Evolutionary conservation across 2,888 invertebrate genomes (phyloP), one percentile per base, ranked within the genome.

Genomic region (Drosophila demipolita): DNA sequence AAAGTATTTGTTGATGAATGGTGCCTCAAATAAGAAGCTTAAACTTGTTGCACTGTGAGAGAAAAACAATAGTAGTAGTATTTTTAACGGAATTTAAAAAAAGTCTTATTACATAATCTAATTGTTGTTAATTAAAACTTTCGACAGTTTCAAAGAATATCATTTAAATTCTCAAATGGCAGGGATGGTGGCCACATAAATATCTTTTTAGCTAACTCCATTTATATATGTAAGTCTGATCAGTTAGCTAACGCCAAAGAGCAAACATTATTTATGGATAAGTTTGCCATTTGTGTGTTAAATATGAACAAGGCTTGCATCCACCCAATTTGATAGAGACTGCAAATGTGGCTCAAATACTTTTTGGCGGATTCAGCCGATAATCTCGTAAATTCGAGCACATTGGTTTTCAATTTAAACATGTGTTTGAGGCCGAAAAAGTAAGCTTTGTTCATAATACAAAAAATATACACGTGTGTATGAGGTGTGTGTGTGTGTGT

Each of bases 341-440:
- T 74, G 63, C 29, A 48, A 60, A 67, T 40, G 55, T 50, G 38
- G 49, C 32, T 64, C 45, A 42, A 48, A 45, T 32, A 40, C 49
- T 54, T 40, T 66, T 62, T 29, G 23, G 36, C 42, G 29, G 48
- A 45, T 53, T 53, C 62, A 68, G 15, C 52, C 36, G 40, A 35
- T 67, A 67, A 73, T 80, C 83, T 65, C 48, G 65, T 53, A 73
- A 70, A 80, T 67, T 57, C 70, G 55, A 57, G 57, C 45, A 85
- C 75, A 70, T 74, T 82, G 73, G 63, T 75, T 83, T 88, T 88
- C 83, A 86, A 83, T 88, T 83, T 82, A 60, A 78, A 81, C 66
- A 89, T 73, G 63, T 84, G 67, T 77, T 63, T 23, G 54, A 69
- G 55, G 40, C 57, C 53, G 38, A 60, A 58, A 48, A 59, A 42